Percentiles rank a stretch among this genome's conserved stretches.
phyloP scores from a whole-genome alignment of 2,113 vertebrate genomes.

The Coptodon bakossiorum region DNA sequence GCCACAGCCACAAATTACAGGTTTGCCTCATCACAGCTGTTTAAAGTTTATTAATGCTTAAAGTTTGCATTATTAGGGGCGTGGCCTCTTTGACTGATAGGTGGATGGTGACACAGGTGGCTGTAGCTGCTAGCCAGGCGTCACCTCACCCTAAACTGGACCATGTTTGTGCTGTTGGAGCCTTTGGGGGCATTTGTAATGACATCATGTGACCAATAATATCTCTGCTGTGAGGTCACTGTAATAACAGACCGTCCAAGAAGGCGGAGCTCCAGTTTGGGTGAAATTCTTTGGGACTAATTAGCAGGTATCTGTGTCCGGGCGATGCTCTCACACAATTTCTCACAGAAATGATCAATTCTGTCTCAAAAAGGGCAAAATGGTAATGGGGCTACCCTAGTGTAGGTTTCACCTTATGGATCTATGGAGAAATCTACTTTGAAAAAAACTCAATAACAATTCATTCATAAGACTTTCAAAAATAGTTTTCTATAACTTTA shows the following conservation, averaged over 20 bases:
- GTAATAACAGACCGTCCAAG: not conserved
- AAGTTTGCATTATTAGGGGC: not conserved
- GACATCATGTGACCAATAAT: not conserved
- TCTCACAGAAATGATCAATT: not conserved
- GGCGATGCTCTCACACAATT: not conserved
- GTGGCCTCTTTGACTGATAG: not conserved
- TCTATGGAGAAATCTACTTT: not conserved
- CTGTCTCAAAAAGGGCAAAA: fast-evolving
- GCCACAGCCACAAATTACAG: not conserved
- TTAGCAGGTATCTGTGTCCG: not conserved
- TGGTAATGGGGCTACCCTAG: not conserved
- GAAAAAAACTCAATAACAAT: not conserved
- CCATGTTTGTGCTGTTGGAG: not conserved
- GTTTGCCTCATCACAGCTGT: not conserved
- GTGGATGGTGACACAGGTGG: not conserved
- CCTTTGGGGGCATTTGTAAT: not conserved
- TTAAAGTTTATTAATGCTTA: not conserved
- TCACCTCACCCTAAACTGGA: not conserved
- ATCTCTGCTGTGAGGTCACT: not conserved
- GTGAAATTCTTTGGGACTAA: not conserved
- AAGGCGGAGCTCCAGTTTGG: not conserved
- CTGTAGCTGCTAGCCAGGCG: not conserved
- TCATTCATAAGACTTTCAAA: not conserved
- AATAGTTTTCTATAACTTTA: not conserved
- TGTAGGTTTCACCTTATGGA: fast-evolving